phyloP scores from a whole-genome alignment of 2,113 vertebrate species.

The Helogale parvula region DNA sequence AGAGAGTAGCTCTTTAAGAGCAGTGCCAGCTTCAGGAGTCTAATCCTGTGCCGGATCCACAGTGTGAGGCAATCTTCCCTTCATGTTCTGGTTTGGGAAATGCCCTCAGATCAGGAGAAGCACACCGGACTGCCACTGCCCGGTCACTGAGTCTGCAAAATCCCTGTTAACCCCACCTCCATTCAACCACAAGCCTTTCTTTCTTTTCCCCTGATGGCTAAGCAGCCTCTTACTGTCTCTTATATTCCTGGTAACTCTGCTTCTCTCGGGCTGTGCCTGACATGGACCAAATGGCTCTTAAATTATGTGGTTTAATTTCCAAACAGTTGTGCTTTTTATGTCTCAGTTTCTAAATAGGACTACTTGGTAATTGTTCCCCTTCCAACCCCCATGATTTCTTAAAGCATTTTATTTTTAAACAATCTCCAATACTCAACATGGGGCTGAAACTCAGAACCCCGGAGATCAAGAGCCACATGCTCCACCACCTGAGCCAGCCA shows the following conservation, averaged over 20 bases:
- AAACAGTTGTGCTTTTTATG: neutral
- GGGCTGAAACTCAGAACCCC: neutral
- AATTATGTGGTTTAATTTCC: neutral
- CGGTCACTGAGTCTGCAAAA: neutral
- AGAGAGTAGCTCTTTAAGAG: neutral
- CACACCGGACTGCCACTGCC: neutral
- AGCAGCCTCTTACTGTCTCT: neutral
- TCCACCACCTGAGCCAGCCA: neutral
- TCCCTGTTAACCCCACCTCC: neutral
- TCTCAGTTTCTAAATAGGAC: neutral
- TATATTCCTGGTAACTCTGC: neutral
- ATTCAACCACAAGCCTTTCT: neutral
- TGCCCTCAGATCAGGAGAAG: neutral
- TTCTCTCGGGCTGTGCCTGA: neutral
- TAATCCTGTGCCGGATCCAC: neutral
- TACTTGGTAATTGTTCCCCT: neutral
- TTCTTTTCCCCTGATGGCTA: neutral
- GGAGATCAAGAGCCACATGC: neutral
- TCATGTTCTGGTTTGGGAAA: neutral
- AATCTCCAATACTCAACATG: neutral
- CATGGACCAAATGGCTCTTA: neutral
- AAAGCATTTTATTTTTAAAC: neutral
- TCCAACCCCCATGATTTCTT: neutral
- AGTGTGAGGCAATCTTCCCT: neutral
- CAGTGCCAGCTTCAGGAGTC: neutral